phyloP scores from a whole-genome alignment of 2,888 invertebrate species.

The Pseudococcus viburni region DNA sequence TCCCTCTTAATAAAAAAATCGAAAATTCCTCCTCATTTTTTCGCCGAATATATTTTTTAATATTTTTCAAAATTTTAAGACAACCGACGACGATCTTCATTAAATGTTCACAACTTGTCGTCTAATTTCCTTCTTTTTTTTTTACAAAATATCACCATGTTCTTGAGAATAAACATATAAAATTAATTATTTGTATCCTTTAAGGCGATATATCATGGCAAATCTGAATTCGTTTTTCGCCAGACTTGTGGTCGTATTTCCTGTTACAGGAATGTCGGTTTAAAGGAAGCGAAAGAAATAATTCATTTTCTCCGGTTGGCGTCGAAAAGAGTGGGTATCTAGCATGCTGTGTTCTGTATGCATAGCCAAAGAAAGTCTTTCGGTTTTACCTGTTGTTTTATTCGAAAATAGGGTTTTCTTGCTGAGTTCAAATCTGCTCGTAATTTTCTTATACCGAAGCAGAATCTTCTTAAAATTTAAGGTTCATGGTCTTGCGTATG shows the following conservation, averaged over 20 bases:
- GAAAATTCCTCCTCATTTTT: background rate
- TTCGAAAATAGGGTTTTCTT: conserved; percentile 40
- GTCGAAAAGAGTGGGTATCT: conserved; percentile 6
- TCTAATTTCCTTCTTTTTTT: background rate
- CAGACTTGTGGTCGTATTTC: conserved; percentile 33
- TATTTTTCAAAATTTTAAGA: background rate
- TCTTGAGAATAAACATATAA: conserved; percentile 1
- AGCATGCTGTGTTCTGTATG: conserved; percentile 26
- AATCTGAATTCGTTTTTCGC: conserved; percentile 40
- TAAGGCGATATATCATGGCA: conserved; percentile 2
- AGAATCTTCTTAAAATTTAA: conserved; percentile 8
- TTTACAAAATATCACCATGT: background rate
- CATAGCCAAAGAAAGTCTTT: conserved; percentile 35
- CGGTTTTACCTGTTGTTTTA: conserved; percentile 39
- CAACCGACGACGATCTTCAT: too few relatives aligned
- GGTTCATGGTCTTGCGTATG: background rate
- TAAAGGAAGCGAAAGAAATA: conserved; percentile 38
- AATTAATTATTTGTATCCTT: conserved; percentile 44
- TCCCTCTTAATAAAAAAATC: background rate
- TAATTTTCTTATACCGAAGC: background rate
- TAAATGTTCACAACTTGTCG: background rate
- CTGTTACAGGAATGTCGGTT: conserved; percentile 37
- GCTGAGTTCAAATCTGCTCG: conserved; percentile 19
- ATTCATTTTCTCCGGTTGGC: conserved; percentile 39
- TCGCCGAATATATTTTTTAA: background rate